A percentile compares a stretch with the other conserved stretches of the same genome.
Evolutionary conservation across 2,113 vertebrate species (phyloP).

Genomic region (Poicephalus meyeri): DNA sequence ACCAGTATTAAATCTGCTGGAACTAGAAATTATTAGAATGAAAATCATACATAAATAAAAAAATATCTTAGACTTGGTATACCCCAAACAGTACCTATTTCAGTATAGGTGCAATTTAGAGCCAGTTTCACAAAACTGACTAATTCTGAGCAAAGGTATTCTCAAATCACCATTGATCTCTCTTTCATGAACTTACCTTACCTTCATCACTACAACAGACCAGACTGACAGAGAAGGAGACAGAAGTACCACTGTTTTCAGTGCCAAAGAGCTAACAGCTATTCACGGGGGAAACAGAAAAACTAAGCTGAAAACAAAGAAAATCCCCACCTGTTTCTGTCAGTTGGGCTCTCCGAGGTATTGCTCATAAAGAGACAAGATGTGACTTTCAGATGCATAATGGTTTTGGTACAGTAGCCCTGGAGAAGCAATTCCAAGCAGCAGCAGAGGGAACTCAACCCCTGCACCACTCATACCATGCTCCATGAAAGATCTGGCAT

Average conservation of each 20-base stretch:
- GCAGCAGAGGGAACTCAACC: neutral
- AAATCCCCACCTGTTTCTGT: neutral
- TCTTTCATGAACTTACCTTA: neutral
- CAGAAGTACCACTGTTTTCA: neutral
- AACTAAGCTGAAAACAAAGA: neutral
- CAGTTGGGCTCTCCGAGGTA: neutral
- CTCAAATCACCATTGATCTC: neutral
- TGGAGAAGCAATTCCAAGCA: neutral
- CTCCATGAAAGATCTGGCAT: neutral
- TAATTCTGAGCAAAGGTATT: neutral
- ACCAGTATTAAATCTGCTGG: neutral
- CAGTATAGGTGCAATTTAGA: neutral
- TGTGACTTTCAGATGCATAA: neutral
- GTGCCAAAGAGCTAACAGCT: neutral
- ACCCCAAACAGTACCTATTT: neutral
- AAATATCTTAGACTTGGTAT: neutral
- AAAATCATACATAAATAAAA: neutral
- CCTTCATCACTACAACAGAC: neutral
- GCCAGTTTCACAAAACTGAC: neutral
- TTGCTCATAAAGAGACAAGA: neutral
- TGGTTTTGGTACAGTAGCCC: neutral
- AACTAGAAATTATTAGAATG: conserved; percentile 16
- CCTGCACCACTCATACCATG: neutral
- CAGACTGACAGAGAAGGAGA: neutral
- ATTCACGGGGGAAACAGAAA: neutral